These are phyloP conservation scores for Flexamia atlantica DNA, from an alignment of 2,888 invertebrate genomes.

Conservation along the genomic window DNA sequence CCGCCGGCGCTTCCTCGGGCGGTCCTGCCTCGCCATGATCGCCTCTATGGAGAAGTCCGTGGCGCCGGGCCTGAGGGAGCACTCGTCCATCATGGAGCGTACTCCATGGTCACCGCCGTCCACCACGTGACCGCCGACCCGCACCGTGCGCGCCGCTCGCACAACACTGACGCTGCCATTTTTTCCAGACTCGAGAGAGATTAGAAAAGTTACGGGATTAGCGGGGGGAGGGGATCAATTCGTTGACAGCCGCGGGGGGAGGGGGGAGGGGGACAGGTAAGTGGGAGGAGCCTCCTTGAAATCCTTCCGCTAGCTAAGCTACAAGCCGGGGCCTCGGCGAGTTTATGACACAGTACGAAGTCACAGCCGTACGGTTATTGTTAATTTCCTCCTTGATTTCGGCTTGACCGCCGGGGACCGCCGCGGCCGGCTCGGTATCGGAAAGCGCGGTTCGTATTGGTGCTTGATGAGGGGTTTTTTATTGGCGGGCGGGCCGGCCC, in stretches of 20 bases:
- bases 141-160: slow-evolving; percentile 47
- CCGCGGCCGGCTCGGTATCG: slow-evolving; percentile 33
- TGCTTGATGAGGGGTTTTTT: slow-evolving; percentile 63
- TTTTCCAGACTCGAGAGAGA: slow-evolving; percentile 62
- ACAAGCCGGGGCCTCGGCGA: slow-evolving; percentile 18
- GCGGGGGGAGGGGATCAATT: slow-evolving; percentile 60
- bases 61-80: slow-evolving; percentile 77
- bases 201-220: slow-evolving; percentile 65
- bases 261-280: slow-evolving; percentile 11
- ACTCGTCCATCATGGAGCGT: slow-evolving; percentile 58
- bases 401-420: slow-evolving; percentile 54
- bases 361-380: slow-evolving; percentile 49
- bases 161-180: slow-evolving; percentile 64
- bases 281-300: slow-evolving; percentile 41
- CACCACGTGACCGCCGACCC: slow-evolving; percentile 36
- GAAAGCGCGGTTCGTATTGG: slow-evolving; percentile 60
- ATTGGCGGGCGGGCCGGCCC: slow-evolving; percentile 63
- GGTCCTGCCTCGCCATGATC: slow-evolving; percentile 86
- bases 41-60: slow-evolving; percentile 98
- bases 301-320: slow-evolving; percentile 45
- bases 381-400: slow-evolving; percentile 62
- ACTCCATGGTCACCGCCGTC: slow-evolving; percentile 19
- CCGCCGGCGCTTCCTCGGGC: slow-evolving; percentile 43
- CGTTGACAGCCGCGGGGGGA: slow-evolving; percentile 49
- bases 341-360: slow-evolving; percentile 55